Base-by-base conservation (phyloP, 2,888 invertebrate genomes). In the Ferdinandea cuprea region DNA sequence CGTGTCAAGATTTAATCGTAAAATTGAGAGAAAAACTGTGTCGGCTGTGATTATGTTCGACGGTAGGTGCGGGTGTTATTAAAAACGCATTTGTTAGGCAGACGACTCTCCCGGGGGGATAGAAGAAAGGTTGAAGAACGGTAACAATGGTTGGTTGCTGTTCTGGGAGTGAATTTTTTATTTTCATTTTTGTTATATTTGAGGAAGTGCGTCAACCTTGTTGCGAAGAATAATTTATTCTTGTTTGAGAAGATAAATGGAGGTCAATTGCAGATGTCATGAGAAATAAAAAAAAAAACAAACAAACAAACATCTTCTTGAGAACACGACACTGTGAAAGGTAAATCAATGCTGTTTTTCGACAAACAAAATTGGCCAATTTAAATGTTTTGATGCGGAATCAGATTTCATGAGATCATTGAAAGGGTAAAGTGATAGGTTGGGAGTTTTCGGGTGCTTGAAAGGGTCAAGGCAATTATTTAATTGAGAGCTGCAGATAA, bases 1-100 rank as follows among this genome's bases (percentile, higher is more conserved):
- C 83, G 83, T 83, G 68, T 58, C 78, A 68, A 78, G 78, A 73
- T 61, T 66, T 54, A 48, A 61, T 66, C 3, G 76, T 81, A 28
- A 71, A 52, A 48, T 7, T 30, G 11, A 65, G 8, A 54, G 28
- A 17, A 15, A 32, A 74, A 69, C 61, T 32, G 17, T 56, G 37
- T 28, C 58, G 46, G 13, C 56, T 81, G 77, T 74, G 69, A 69
- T 77, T 69, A 71, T 58, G 17, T 71, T 59, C 46, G 17, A 19
- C 46, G 17, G 44, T 19, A 44, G 48, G 28, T 71, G 50, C 48
- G 17, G 5, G 63, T 46, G 65, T 71, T 81, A 81, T 81, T 81
- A 81, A 72, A 72, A 66, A 72, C 71, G 59, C 81, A 76, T 81
- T 71, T 81, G 66, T 40, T 48, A 21, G 15, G 25, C 21, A 42